Percentiles rank a stretch among this genome's conserved stretches.
phyloP scores from a whole-genome alignment of 1,140 invertebrate genomes.

The Cotesia typhae region DNA sequence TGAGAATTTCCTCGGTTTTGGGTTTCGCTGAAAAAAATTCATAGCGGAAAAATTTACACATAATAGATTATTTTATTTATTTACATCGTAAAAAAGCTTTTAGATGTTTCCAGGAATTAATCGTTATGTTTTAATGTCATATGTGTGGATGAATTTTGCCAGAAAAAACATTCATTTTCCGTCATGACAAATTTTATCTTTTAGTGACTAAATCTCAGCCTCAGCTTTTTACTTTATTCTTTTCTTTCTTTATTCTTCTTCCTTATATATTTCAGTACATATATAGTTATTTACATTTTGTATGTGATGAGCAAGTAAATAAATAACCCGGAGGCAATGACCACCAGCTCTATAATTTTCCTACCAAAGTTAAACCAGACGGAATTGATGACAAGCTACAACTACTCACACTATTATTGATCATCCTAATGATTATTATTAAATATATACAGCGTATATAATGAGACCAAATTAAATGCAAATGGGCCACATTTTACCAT shows the following conservation, averaged over 20 bases:
- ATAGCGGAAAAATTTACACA: background rate
- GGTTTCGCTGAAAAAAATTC: background rate
- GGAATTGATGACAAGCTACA: conserved; percentile 1
- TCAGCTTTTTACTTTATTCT: too few species aligned
- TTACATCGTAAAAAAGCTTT: background rate
- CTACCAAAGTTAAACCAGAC: conserved; percentile 1
- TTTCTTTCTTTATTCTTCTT: too few species aligned
- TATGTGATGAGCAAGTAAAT: background rate
- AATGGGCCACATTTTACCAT: too few species aligned
- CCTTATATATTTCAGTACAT: too few species aligned
- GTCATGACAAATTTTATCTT: too few species aligned
- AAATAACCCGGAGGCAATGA: background rate
- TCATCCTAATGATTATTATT: too few species aligned
- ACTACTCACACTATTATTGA: background rate
- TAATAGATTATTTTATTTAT: background rate
- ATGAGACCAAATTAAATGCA: too few species aligned
- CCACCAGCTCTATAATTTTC: too few species aligned
- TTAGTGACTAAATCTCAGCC: too few species aligned
- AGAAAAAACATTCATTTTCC: too few species aligned
- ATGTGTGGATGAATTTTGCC: background rate
- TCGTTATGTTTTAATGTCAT: background rate
- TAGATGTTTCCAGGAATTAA: conserved; percentile 2
- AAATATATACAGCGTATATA: too few species aligned
- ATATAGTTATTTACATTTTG: background rate
- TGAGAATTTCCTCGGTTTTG: background rate